Evolutionary conservation across 2,888 invertebrate genomes (phyloP), one percentile per base, ranked within the genome.

Genomic region (Mimumesa dahlbomi): DNA sequence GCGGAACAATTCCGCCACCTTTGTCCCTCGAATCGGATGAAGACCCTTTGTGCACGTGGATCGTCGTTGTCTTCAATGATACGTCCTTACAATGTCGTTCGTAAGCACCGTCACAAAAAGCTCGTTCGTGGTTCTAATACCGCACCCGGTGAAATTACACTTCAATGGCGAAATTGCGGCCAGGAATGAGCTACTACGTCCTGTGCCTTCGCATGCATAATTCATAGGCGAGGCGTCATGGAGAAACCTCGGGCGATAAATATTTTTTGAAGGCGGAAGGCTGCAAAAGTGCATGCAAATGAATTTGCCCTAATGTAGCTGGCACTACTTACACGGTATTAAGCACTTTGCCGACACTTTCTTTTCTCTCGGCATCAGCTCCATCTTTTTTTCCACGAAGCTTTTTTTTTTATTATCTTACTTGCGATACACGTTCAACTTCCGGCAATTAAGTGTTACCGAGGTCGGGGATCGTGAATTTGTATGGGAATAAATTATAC

Each of bases 211-310:
- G 49, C 73, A 84, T 86, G 82, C 85, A 86, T 86, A 85, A 86
- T 86, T 86, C 84, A 86, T 86, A 83, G 83, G 79, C 66, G 78
- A 68, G 67, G 69, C 76, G 84, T 81, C 81, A 80, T 70, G 71
- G 72, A 57, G 82, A 77, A 78, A 81, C 81, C 79, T 73, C 71
- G 69, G 76, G 81, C 79, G 82, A 84, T 83, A 81, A 84, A 84
- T 84, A 83, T 78, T 83, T 82, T 83, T 82, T 73, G 68, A 76
- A 49, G 72, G 59, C 68, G 70, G 64, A 64, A 80, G 56, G 66
- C 75, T 54, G 75, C 75, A 73, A 80, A 81, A 81, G 77, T 77
- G 77, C 72, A 84, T 84, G 83, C 83, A 81, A 84, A 84, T 84
- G 82, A 84, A 84, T 84, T 74, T 77, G 72, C 76, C 79, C 73